Conservation (phyloP, 2,113 vertebrate genomes). For the Pseudopipra pipra region DNA sequence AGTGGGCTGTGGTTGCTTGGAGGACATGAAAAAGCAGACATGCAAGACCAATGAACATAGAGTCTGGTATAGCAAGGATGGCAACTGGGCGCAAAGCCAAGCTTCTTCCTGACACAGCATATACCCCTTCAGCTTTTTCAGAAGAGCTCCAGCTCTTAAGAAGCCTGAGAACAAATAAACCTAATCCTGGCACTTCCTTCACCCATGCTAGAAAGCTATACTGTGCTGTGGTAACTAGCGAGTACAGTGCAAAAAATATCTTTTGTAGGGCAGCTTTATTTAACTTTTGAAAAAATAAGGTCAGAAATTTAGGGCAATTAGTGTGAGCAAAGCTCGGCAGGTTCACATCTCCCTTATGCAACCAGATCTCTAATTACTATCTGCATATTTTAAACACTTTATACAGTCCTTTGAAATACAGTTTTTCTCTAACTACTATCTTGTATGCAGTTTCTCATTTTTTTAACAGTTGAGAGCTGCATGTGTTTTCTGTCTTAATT, state of each 20-base stretch:
- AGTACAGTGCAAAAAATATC: background rate
- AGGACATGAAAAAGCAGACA: background rate
- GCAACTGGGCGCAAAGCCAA: background rate
- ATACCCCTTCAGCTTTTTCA: background rate
- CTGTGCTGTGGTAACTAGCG: background rate
- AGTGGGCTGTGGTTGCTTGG: background rate
- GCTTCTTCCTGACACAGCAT: background rate
- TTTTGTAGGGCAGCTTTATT: conserved; percentile 38
- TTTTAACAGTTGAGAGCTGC: background rate
- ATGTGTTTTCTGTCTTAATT: background rate
- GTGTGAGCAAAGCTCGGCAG: conserved; percentile 18
- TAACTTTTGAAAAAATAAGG: conserved; percentile 36
- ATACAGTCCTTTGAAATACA: background rate
- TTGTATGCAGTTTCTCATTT: background rate
- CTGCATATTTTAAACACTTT: conserved; percentile 31
- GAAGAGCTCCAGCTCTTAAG: background rate
- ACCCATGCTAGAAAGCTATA: background rate
- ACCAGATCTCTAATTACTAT: conserved; percentile 42
- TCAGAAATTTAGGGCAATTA: conserved; percentile 55
- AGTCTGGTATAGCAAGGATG: background rate
- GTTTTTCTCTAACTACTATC: background rate
- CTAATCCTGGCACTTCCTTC: background rate
- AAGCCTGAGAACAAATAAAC: background rate
- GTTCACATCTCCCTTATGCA: conserved; percentile 31
- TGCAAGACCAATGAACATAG: background rate